phyloP scores from a whole-genome alignment of 1,140 invertebrate genomes.

The Ceratina calcarata region DNA sequence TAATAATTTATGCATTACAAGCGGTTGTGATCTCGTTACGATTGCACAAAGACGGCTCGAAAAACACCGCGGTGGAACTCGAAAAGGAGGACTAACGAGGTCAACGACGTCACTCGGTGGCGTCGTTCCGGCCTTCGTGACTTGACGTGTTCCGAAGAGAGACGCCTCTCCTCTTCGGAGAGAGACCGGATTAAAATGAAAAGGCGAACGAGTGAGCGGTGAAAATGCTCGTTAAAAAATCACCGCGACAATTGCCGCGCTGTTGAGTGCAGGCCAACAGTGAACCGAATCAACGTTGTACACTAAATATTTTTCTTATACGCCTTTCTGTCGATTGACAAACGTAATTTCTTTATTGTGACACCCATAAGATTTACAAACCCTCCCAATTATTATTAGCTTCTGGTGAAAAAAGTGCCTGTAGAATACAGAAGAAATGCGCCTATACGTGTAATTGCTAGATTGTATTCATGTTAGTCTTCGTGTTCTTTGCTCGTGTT shows the following conservation, averaged over 20 bases:
- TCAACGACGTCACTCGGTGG: conserved; percentile 53
- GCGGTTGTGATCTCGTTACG: conserved; percentile 52
- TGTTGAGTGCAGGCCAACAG: background rate
- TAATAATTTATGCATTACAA: conserved; percentile 45
- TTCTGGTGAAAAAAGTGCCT: too few relatives aligned
- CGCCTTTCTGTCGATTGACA: background rate
- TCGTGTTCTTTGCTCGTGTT: too few relatives aligned
- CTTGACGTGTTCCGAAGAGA: conserved; percentile 33
- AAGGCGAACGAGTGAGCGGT: background rate
- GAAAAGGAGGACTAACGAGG: conserved; percentile 61
- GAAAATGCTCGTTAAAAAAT: conserved; percentile 37
- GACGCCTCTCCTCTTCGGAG: background rate
- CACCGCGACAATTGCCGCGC: conserved; percentile 2
- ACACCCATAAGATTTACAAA: too few relatives aligned
- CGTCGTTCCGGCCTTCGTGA: conserved; percentile 48
- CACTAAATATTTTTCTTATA: conserved; percentile 11
- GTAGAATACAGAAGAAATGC: too few relatives aligned
- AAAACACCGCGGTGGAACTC: conserved; percentile 48
- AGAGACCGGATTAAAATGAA: conserved; percentile 11
- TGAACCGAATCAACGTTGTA: background rate
- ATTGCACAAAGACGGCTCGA: conserved; percentile 49
- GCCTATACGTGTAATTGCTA: too few relatives aligned
- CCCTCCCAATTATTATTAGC: too few relatives aligned
- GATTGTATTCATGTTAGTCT: too few relatives aligned
- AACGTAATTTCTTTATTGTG: background rate